Conservation (phyloP, 2,797 vertebrate species). For the Muscicapa comitata region DNA sequence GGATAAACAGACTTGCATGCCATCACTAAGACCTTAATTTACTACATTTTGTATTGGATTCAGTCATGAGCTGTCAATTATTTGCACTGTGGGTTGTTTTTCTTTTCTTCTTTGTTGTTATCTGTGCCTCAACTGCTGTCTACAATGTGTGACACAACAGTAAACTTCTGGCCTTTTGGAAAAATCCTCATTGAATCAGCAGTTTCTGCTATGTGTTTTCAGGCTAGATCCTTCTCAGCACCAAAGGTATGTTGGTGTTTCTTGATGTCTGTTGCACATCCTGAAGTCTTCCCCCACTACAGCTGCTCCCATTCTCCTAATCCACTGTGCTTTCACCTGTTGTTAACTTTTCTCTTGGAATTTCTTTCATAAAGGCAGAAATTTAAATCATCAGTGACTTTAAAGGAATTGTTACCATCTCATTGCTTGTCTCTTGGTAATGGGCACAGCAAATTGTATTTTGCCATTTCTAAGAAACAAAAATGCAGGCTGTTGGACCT, state of each 20-base stretch:
- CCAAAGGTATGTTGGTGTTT: background rate
- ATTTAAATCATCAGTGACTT: background rate
- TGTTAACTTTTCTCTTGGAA: background rate
- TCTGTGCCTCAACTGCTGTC: background rate
- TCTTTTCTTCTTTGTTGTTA: background rate
- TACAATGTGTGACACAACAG: background rate
- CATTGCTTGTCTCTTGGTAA: background rate
- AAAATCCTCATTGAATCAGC: background rate
- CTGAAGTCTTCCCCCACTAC: background rate
- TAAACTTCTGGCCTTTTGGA: background rate
- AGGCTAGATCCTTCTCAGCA: background rate
- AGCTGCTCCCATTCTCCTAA: background rate
- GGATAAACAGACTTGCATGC: background rate
- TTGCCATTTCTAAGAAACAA: background rate
- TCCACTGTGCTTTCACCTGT: background rate
- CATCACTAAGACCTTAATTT: background rate
- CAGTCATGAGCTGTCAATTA: background rate
- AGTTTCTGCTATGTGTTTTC: background rate
- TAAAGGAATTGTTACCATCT: background rate
- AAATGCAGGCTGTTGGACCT: background rate
- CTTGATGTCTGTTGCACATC: background rate
- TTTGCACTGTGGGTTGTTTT: background rate
- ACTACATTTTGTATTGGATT: background rate
- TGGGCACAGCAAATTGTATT: background rate
- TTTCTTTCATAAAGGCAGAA: background rate